Evolutionary conservation across 2,797 vertebrate species (phyloP), one percentile per base, ranked within the genome.

Genomic region (Cuniculus paca): DNA sequence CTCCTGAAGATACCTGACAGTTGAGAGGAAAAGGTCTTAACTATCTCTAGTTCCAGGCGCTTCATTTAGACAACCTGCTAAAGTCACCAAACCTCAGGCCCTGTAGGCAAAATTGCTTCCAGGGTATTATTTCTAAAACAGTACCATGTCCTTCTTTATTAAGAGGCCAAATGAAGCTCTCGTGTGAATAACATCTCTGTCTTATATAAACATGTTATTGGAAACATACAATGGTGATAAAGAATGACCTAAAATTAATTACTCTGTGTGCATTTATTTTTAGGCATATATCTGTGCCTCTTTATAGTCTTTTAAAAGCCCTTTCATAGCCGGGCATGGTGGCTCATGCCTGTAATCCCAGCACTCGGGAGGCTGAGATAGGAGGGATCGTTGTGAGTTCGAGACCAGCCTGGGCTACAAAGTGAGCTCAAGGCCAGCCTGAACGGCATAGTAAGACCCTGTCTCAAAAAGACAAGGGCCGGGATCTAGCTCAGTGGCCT

Each of bases 241-340:
- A 91, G 63, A 93, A 90, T 8, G 74, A 60, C 68, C 82, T 79
- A 94, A 83, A 92, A 82, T 94, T 86, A 92, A 95, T 93, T 84
- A 82, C n/a, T 91, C 77, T n/a, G 22, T 82, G 72, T 87, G 56
- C 60, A 93, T 79, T 93, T 95, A 92, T 79, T 93, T 95, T 79
- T 70, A 28, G 60, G 52, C 6, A 6, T 75, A 65, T 16, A 50
- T 78, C 80, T 63, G 31, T 16, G 60, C 39, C 34, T 91, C 61
- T 65, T 78, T 54, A 81, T 0, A 52, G 48, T 34, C 75, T 94
- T 78, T 75, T 65, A 48, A 77, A 54, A n/a, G n/a, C n/a, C n/a
- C n/a, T n/a, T n/a, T n/a, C n/a, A n/a, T n/a, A n/a, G n/a, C n/a
- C n/a, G n/a, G n/a, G n/a, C n/a, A n/a, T n/a, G n/a, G n/a, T n/a